phyloP scores from a whole-genome alignment of 2,888 invertebrate genomes.

The Pristionchus entomophagus region DNA sequence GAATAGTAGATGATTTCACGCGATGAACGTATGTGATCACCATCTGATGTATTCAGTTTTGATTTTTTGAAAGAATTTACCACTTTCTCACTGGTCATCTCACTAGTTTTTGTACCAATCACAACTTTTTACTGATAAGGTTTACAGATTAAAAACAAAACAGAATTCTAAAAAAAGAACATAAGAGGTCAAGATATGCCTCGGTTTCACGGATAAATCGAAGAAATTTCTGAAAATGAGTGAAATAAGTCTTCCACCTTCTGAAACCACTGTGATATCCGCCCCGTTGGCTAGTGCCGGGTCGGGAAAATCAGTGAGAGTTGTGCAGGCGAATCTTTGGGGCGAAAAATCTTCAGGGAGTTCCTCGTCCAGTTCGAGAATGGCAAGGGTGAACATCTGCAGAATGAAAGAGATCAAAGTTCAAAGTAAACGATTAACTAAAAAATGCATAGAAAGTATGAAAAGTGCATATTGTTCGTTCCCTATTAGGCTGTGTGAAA shows the following conservation, averaged over 20 bases:
- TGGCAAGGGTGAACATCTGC: background rate
- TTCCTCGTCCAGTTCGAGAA: background rate
- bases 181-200: too few species aligned
- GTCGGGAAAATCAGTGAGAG: background rate
- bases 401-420: background rate
- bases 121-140: too few species aligned
- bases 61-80: background rate
- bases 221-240: too few species aligned
- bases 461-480: too few species aligned
- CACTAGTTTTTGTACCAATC: too few species aligned
- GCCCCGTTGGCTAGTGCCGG: background rate
- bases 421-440: background rate
- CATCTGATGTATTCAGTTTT: background rate
- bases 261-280: background rate
- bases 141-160: background rate
- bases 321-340: background rate
- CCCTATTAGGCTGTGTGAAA: too few species aligned
- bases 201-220: too few species aligned
- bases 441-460: background rate
- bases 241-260: background rate
- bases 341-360: background rate
- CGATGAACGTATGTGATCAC: background rate
- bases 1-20: background rate
- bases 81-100: background rate
- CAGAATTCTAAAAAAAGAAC: background rate